These are phyloP conservation scores for Philopotamus ludificatus DNA, from an alignment of 1,140 invertebrate species.

Conservation along the genomic window DNA sequence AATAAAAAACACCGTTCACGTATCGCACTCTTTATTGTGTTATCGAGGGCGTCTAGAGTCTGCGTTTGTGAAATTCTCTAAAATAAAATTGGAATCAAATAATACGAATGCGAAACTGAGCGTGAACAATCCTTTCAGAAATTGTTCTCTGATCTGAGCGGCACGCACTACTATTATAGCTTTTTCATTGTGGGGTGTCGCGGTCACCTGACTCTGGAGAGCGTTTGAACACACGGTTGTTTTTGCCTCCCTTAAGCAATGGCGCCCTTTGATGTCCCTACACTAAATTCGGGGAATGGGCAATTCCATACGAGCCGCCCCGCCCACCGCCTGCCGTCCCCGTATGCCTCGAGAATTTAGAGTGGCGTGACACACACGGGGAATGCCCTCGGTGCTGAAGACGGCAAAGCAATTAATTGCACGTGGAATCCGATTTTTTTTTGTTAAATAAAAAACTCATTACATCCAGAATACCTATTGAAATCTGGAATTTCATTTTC, in stretches of 20 bases:
- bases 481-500: not conserved
- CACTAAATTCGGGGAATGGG: not conserved
- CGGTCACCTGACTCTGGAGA: constrained; percentile 8
- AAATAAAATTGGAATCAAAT: too few species aligned
- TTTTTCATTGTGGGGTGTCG: constrained; percentile 8
- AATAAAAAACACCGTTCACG: not conserved
- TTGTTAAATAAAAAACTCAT: not conserved
- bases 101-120: too few species aligned
- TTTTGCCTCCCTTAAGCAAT: not conserved
- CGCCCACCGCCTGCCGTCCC: not conserved
- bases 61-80: too few species aligned
- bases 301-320: not conserved
- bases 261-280: not conserved
- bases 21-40: too few species aligned
- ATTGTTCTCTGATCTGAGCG: not conserved
- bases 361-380: not conserved
- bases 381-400: not conserved
- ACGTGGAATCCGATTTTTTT: not conserved
- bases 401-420: constrained; percentile 12
- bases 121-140: not conserved
- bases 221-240: constrained; percentile 12
- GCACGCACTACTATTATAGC: not conserved
- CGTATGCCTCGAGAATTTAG: not conserved
- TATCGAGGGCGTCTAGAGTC: too few species aligned
- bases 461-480: not conserved